phyloP scores from a whole-genome alignment of 2,888 invertebrate species.

The Pristionchus exspectatus region DNA sequence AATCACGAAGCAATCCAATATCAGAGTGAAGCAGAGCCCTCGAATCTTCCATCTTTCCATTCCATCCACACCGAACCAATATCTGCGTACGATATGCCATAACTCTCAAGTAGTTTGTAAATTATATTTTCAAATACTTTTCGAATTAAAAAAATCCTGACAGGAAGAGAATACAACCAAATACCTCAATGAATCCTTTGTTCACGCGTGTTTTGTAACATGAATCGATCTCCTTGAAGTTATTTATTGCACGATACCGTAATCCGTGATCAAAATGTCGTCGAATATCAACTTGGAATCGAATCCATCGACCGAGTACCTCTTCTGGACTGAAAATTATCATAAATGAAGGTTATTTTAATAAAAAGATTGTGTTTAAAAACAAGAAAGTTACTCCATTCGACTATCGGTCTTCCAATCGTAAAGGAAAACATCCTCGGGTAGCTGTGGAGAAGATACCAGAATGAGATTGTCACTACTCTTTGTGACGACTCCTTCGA shows the following conservation, averaged over 20 bases:
- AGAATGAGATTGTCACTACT: not conserved
- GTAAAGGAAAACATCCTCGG: not conserved
- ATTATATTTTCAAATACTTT: too few species aligned
- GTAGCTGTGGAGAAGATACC: not conserved
- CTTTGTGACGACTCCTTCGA: constrained; percentile 12
- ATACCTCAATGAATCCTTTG: not conserved
- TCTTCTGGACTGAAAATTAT: not conserved
- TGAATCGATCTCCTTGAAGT: not conserved
- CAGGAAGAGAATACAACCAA: not conserved
- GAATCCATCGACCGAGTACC: not conserved
- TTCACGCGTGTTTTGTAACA: not conserved
- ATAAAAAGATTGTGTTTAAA: too few species aligned
- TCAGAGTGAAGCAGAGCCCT: not conserved
- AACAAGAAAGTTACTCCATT: not conserved
- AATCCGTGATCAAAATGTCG: not conserved
- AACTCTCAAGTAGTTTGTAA: not conserved
- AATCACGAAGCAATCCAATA: not conserved
- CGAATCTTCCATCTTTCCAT: constrained; percentile 23
- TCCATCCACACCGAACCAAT: not conserved
- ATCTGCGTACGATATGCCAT: not conserved
- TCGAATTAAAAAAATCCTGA: too few species aligned
- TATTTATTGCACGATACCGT: not conserved
- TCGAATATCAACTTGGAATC: constrained; percentile 19
- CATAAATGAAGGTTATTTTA: not conserved
- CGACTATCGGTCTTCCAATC: not conserved